Percentiles rank a stretch among this genome's conserved stretches.
These are phyloP conservation scores for Metaphire vulgaris DNA, from an alignment of 1,140 invertebrate species.

Conservation along the genomic window DNA sequence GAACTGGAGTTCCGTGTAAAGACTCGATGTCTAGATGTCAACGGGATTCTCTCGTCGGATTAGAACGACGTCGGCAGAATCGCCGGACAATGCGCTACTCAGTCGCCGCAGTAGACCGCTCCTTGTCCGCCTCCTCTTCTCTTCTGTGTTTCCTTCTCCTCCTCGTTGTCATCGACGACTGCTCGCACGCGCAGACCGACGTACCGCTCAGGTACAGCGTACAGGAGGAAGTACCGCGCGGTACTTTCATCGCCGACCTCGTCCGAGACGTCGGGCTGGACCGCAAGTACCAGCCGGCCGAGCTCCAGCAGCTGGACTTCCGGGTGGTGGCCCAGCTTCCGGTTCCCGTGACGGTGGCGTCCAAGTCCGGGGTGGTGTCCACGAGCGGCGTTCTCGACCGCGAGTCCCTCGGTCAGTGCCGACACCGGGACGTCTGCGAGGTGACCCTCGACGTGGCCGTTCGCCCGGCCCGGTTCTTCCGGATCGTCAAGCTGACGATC, in stretches of 20 bases:
- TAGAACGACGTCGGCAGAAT: background rate
- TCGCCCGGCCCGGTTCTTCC: slow-evolving; percentile 16
- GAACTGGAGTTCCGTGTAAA: background rate
- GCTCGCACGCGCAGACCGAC: background rate
- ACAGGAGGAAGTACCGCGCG: slow-evolving; percentile 23
- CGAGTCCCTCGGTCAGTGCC: slow-evolving; percentile 10
- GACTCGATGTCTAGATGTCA: background rate
- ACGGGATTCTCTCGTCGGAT: background rate
- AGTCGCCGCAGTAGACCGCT: background rate
- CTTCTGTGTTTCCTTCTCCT: background rate
- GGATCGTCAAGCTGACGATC: slow-evolving; percentile 21
- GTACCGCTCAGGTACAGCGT: slow-evolving; percentile 2
- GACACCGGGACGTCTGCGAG: slow-evolving; percentile 5
- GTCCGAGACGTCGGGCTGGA: slow-evolving; percentile 13
- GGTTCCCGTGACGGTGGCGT: slow-evolving; percentile 10
- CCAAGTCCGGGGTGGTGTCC: slow-evolving; percentile 14
- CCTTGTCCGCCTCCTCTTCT: background rate
- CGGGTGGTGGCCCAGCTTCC: background rate
- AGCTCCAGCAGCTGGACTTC: slow-evolving; percentile 6
- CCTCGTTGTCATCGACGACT: background rate
- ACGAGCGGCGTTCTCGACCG: slow-evolving; percentile 22
- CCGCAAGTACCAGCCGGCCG: slow-evolving; percentile 7
- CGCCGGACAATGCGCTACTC: no score
- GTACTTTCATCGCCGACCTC: slow-evolving; percentile 26
- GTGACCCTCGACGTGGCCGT: slow-evolving; percentile 21